Percentiles rank a stretch among this genome's conserved stretches.
Evolutionary conservation across 2,888 invertebrate genomes (phyloP).

Genomic region (Caradrina clavipalpis): DNA sequence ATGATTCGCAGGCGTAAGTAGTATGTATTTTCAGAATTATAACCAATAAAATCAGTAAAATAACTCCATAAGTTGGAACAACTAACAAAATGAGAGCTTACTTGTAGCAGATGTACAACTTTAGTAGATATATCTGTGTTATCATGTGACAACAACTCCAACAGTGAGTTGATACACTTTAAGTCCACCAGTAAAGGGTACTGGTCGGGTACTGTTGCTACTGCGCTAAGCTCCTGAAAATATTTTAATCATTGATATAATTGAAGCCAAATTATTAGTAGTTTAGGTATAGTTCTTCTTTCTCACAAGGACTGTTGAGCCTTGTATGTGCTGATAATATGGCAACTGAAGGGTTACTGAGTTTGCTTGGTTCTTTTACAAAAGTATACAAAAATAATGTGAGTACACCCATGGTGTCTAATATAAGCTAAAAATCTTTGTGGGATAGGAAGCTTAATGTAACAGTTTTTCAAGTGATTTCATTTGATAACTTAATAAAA

Average conservation of each 20-base stretch:
- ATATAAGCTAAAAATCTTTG: neutral
- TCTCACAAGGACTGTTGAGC: no score
- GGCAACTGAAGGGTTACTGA: neutral
- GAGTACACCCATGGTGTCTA: neutral
- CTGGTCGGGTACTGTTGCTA: conserved; percentile 98
- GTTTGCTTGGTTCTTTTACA: neutral
- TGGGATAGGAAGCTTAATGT: neutral
- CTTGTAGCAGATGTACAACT: conserved; percentile 93
- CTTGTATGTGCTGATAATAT: neutral
- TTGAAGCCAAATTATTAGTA: neutral
- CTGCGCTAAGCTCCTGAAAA: conserved; percentile 96
- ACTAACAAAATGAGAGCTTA: conserved; percentile 60
- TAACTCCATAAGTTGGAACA: no score
- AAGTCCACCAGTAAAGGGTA: conserved; percentile 97
- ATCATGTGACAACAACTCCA: conserved; percentile 98
- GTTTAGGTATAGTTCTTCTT: no score
- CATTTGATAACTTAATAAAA: no score
- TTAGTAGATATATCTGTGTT: conserved; percentile 98
- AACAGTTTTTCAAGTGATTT: no score
- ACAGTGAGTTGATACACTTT: conserved; percentile 96
- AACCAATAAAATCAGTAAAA: no score
- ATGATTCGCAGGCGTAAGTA: no score
- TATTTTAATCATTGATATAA: neutral
- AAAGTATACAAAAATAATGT: neutral
- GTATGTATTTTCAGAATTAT: no score